phyloP scores from a whole-genome alignment of 2,113 vertebrate species.

The Capreolus pygargus region DNA sequence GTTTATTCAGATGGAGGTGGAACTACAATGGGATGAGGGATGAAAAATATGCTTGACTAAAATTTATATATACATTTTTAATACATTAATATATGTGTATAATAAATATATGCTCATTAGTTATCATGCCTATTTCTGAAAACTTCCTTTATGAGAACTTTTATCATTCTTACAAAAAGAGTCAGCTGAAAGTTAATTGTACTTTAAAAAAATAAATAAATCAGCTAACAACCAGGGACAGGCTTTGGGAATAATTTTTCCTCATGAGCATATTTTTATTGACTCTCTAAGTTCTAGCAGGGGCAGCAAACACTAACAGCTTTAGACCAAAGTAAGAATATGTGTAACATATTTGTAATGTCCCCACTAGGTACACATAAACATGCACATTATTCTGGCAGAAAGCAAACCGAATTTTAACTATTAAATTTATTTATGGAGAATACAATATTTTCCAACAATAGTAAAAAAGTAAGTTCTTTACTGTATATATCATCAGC shows the following conservation, averaged over 20 bases:
- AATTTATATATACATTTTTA: background rate
- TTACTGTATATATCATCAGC: background rate
- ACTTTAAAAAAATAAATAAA: background rate
- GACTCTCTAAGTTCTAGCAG: background rate
- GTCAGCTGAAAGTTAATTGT: background rate
- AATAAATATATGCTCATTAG: background rate
- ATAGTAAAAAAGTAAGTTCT: background rate
- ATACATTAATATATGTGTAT: background rate
- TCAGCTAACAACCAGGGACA: background rate
- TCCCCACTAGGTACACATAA: background rate
- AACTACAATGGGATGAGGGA: background rate
- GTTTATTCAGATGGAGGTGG: background rate
- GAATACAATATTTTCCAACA: background rate
- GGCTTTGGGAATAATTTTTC: background rate
- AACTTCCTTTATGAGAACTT: background rate
- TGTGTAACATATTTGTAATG: background rate
- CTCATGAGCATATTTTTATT: background rate
- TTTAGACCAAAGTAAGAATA: background rate
- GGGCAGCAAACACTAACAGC: background rate
- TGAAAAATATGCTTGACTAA: background rate
- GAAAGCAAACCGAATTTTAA: background rate
- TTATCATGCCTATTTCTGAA: background rate
- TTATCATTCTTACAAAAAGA: background rate
- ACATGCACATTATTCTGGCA: background rate
- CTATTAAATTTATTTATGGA: background rate